Percentiles rank a stretch among this genome's conserved stretches.
phyloP scores from a whole-genome alignment of 2,888 invertebrate genomes.

The Dexiosoma caninum region DNA sequence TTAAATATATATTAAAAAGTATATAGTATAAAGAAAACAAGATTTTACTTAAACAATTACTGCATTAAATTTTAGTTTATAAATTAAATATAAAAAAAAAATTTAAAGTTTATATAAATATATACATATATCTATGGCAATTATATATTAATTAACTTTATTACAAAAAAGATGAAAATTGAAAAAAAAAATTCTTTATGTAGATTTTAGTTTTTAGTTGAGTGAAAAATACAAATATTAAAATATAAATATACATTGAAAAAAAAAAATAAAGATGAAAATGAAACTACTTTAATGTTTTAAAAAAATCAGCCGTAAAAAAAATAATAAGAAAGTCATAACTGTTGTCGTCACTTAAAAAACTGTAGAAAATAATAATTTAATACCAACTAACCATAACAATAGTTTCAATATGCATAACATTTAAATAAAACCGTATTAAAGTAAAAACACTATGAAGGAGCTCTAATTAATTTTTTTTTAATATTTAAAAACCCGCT shows the following conservation, averaged over 20 bases:
- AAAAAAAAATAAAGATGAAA: background rate
- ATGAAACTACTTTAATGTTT: conserved; percentile 37
- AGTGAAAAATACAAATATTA: conserved; percentile 21
- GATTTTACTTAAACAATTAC: conserved; percentile 35
- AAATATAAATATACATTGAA: conserved; percentile 21
- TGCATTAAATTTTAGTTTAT: conserved; percentile 49
- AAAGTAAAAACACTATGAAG: conserved; percentile 32
- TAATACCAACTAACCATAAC: conserved; percentile 45
- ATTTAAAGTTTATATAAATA: conserved; percentile 17
- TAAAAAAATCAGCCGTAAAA: conserved; percentile 26
- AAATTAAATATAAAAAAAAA: conserved; percentile 24
- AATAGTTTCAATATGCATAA: conserved; percentile 53
- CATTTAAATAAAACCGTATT: conserved; percentile 18
- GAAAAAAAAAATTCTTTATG: conserved; percentile 39
- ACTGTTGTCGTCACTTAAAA: conserved; percentile 32
- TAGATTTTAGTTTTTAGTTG: conserved; percentile 56
- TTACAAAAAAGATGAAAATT: background rate
- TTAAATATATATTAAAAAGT: conserved; percentile 22
- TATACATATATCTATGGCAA: conserved; percentile 51
- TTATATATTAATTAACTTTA: conserved; percentile 47
- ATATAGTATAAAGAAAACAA: background rate
- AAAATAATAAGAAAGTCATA: conserved; percentile 7
- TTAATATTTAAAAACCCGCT: conserved; percentile 23
- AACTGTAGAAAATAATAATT: conserved; percentile 52
- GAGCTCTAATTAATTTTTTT: conserved; percentile 51